Evolutionary conservation across 1,140 invertebrate genomes (phyloP), one percentile per base, ranked within the genome.

Genomic region (Drosophila ohnishii): DNA sequence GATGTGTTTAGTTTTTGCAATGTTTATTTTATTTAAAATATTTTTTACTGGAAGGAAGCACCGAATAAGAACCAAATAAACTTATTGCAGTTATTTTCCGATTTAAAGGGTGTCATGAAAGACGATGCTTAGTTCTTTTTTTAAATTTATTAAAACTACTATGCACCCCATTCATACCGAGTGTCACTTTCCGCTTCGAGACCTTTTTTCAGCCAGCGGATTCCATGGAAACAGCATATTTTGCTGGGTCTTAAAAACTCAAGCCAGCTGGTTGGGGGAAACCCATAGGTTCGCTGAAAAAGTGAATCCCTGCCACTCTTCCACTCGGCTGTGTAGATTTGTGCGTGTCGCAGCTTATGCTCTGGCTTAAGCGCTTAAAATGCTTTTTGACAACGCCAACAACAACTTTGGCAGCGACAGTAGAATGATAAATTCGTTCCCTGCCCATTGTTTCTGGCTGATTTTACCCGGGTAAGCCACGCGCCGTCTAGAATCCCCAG

Each of bases 341-440:
- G 83, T 87, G 83, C 83, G 83, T 88, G 79, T 87, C 84, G 64
- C 67, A 88, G 83, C 83, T 78, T 78, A 78, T 77, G 65, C 75
- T 78, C 39, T 71, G 44, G 75, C 64, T 87, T 88, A 87, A 73
- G 83, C 67, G 79, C 83, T 88, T 87, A 87, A 87, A 87, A 83
- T 87, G 84, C 76, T 87, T 88, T 87, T 79, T 88, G 76, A 87
- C 79, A 86, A 79, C 82, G 62, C 50, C 51, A 71, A 58, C 58
- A 72, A 61, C 44, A 67, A 58, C 35, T 28, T 13, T 35, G 22
- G 2, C 32, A 58, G 32, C 53, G 39, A 16, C 35, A 67, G 55
- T 55, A 71, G 62, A 84, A 88, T 88, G 80, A 88, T 83, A 87
- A 88, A 87, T 87, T 87, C 71, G 64, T 70, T 79, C 67, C 71